Evolutionary conservation across 2,113 vertebrate genomes (phyloP).

Genomic region (Oncorhynchus clarkii): DNA sequence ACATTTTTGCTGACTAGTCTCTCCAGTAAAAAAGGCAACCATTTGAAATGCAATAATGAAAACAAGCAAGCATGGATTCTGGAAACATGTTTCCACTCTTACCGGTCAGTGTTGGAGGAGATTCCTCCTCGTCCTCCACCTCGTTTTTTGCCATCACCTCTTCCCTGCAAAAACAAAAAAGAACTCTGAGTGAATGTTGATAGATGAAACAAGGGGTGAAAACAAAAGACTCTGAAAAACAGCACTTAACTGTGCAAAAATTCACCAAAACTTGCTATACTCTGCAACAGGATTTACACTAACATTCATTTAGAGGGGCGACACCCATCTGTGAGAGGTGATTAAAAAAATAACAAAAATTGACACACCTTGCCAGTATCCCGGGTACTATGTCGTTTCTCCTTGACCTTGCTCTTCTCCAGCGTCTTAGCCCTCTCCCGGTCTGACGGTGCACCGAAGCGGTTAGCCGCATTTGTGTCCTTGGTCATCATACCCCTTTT

Average conservation of each 20-base stretch:
- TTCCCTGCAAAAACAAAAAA: slow-evolving; percentile 14
- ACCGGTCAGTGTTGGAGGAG: slow-evolving; percentile 31
- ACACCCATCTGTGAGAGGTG: too few species aligned
- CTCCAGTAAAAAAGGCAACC: too few species aligned
- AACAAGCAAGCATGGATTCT: not conserved
- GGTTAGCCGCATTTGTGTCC: slow-evolving; percentile 46
- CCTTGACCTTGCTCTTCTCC: slow-evolving; percentile 47
- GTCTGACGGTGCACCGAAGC: slow-evolving; percentile 45
- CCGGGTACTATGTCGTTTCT: slow-evolving; percentile 61
- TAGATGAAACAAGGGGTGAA: too few species aligned
- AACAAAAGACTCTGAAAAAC: too few species aligned
- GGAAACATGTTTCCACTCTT: not conserved
- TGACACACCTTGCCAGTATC: slow-evolving; percentile 58
- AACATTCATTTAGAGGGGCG: too few species aligned
- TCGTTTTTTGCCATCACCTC: slow-evolving; percentile 12
- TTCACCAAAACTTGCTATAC: too few species aligned
- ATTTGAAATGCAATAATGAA: not conserved
- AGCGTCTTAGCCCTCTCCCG: slow-evolving; percentile 52
- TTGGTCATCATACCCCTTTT: slow-evolving; percentile 64
- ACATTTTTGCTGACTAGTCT: too few species aligned
- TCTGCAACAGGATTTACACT: too few species aligned
- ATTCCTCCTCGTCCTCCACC: slow-evolving; percentile 14
- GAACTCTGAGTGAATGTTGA: too few species aligned
- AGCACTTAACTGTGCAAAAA: too few species aligned
- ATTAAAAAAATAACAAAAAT: too few species aligned